Evolutionary conservation across 2,888 invertebrate species (phyloP).

Genomic region (Harmothoe impar): DNA sequence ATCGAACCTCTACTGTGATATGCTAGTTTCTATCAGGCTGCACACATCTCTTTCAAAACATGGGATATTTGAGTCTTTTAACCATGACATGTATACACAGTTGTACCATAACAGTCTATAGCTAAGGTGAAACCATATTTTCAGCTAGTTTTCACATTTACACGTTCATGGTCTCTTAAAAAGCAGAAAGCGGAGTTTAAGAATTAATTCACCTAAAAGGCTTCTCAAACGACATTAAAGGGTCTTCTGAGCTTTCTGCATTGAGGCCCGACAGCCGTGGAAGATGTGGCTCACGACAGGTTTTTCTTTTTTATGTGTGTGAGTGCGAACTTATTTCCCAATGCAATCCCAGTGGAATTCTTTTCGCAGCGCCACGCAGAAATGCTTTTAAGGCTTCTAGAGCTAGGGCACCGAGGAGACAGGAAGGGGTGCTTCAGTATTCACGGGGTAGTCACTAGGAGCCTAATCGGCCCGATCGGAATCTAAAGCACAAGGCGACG

Average conservation of each 20-base stretch:
- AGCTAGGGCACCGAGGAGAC: constrained; percentile 34
- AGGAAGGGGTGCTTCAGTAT: constrained; percentile 52
- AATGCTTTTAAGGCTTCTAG: constrained; percentile 43
- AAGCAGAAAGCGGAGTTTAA: not conserved
- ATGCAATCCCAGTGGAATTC: constrained; percentile 48
- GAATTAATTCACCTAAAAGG: constrained; percentile 3
- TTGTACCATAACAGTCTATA: no score
- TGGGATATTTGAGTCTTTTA: no score
- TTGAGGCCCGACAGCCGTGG: not conserved
- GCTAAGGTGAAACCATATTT: no score
- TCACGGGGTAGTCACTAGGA: not conserved
- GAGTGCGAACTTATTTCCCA: constrained; percentile 40
- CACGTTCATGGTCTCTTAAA: no score
- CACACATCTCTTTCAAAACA: no score
- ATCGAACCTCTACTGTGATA: no score
- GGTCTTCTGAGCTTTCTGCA: not conserved
- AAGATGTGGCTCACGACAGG: not conserved
- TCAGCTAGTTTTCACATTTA: no score
- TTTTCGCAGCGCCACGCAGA: constrained; percentile 13
- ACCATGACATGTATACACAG: no score
- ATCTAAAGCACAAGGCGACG: constrained; percentile 47
- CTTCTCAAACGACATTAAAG: not conserved
- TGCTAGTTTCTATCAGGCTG: no score
- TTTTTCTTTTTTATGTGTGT: not conserved
- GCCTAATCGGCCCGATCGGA: constrained; percentile 49